A percentile compares a stretch with the other conserved stretches of the same genome.
Conservation (phyloP, 2,797 vertebrate species). For the Eulemur mongoz region DNA sequence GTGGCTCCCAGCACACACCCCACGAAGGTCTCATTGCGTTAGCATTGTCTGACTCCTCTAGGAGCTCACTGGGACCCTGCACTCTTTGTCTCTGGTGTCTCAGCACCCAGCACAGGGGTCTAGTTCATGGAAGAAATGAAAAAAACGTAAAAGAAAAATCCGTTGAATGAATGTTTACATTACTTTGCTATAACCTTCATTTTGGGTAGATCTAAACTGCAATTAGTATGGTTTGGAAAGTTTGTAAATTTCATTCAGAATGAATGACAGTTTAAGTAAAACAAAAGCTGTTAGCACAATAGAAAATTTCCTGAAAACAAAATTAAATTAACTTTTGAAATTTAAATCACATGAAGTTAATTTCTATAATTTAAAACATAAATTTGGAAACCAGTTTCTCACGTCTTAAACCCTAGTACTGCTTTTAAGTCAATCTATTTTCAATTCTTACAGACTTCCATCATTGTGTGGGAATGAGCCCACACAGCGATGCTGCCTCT, state of each 20-base stretch:
- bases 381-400: background rate
- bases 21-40: accelerated
- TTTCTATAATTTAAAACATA: background rate
- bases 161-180: background rate
- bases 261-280: conserved; percentile 33
- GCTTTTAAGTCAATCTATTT: background rate
- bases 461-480: background rate
- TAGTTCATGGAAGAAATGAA: background rate
- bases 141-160: background rate
- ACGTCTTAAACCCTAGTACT: background rate
- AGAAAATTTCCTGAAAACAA: conserved; percentile 57
- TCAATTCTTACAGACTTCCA: background rate
- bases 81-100: background rate
- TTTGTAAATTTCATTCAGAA: conserved; percentile 16
- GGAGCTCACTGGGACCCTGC: too few relatives aligned
- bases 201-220: background rate
- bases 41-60: too few relatives aligned
- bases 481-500: background rate
- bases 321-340: conserved; percentile 48
- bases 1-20: background rate
- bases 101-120: background rate
- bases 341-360: background rate
- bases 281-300: conserved; percentile 28
- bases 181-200: background rate
- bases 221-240: background rate